Evolutionary conservation across 2,113 vertebrate genomes (phyloP), one percentile per base, ranked within the genome.

Genomic region (Leucopsar rothschildi): DNA sequence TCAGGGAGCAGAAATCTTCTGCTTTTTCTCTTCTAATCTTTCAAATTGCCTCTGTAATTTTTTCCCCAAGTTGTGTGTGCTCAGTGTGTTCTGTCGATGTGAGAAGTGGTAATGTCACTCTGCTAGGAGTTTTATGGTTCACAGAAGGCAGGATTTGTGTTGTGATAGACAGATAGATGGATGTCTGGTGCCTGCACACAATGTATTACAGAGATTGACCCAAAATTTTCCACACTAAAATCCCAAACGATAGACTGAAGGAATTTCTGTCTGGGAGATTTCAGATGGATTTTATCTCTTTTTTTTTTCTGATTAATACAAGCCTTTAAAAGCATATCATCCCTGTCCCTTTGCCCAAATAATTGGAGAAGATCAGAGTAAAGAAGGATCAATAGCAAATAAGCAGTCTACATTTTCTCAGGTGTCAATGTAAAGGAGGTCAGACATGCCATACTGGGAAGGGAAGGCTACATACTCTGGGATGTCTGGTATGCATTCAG

Each of bases 141-240:
- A 95, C 80, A 88, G 93, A 95, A 96, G 69, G 72, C 57, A 88
- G 60, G 86, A 90, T 96, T 94, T 96, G 88, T 96, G 91, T 96
- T 87, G 77, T 96, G 90, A 94, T 2, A 91, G 94, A 97, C 91
- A 96, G 91, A 92, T 91, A 95, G 86, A 91, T 86, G 78, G 60
- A 95, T 93, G 72, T 64, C 57, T 95, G 82, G 56, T 94, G 68
- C 47, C 90, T 92, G 90, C 90, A 86, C 82, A 86, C 64, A 90
- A 88, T 3, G 0, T 85, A 78, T 92, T 91, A 77, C 65, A 92
- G 57, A 86, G 76, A 90, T 92, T 94, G 87, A 96, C 86, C 72
- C 94, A 90, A 93, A 89, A 85, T 94, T 94, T 87, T 93, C 59
- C 83, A n/a, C 68, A 56, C 42, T 95, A 83, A 87, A 94, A 88